These are phyloP conservation scores for Frankliniella fusca DNA, from an alignment of 2,888 invertebrate genomes.

Conservation along the genomic window DNA sequence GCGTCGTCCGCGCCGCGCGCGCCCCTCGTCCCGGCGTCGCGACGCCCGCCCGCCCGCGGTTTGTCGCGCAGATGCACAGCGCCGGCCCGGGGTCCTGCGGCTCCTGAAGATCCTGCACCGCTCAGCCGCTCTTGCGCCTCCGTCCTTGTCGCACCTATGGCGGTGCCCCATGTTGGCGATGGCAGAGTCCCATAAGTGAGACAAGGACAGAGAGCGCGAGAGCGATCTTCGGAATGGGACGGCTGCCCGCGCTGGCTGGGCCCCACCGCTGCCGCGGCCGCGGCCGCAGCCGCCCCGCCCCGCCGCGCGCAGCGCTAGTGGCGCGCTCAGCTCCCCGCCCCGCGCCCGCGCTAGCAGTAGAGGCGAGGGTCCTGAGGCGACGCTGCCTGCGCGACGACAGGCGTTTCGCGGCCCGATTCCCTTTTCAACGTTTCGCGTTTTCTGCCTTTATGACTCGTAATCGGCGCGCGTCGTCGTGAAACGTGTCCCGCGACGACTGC, in stretches of 20 bases:
- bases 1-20: background rate
- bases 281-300: background rate
- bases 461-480: background rate
- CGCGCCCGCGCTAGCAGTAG: background rate
- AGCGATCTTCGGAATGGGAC: too few species aligned
- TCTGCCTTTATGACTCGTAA: background rate
- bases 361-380: background rate
- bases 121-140: too few species aligned
- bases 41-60: background rate
- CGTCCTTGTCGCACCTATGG: too few species aligned
- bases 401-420: background rate
- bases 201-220: background rate
- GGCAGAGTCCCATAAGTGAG: too few species aligned
- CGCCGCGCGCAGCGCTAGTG: background rate
- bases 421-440: background rate
- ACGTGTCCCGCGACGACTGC: background rate
- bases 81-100: background rate
- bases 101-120: too few species aligned
- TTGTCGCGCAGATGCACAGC: background rate
- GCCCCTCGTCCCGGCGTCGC: background rate
- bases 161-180: too few species aligned
- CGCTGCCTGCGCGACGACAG: background rate
- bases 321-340: too few species aligned
- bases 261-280: background rate
- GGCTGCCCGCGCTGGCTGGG: background rate